A percentile compares a stretch with the other conserved stretches of the same genome.
Conservation (phyloP, 2,888 invertebrate species). For the Mesochorus sp. region DNA sequence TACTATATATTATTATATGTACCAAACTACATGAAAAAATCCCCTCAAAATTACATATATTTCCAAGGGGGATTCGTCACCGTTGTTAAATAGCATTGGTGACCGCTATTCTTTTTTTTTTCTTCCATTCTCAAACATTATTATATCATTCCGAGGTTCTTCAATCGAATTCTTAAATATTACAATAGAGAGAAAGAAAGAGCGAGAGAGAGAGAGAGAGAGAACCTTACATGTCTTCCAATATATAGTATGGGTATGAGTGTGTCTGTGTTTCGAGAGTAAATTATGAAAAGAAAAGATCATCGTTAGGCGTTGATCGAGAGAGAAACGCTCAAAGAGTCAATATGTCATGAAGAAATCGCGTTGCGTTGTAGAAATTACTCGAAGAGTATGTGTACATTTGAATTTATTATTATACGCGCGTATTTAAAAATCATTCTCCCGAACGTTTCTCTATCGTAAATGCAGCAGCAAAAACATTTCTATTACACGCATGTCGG, state of each 20-base stretch:
- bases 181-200: slow-evolving; percentile 43
- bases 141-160: not conserved
- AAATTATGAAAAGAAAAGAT: slow-evolving; percentile 56
- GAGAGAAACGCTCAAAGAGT: slow-evolving; percentile 55
- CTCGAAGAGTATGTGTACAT: slow-evolving; percentile 33
- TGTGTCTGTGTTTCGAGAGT: slow-evolving; percentile 35
- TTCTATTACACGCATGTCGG: slow-evolving; percentile 39
- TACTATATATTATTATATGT: slow-evolving; percentile 49
- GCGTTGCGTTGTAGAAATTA: slow-evolving; percentile 21
- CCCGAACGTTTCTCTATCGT: slow-evolving; percentile 31
- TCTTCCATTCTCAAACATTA: slow-evolving; percentile 12
- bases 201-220: slow-evolving; percentile 46
- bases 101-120: slow-evolving; percentile 14
- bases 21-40: slow-evolving; percentile 47
- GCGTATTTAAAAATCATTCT: slow-evolving; percentile 32
- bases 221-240: slow-evolving; percentile 55
- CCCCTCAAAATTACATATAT: slow-evolving; percentile 23
- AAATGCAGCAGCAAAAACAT: slow-evolving; percentile 24
- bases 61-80: not conserved
- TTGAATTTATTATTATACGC: slow-evolving; percentile 29
- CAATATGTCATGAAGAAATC: slow-evolving; percentile 47
- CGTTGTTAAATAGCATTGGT: not conserved
- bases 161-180: slow-evolving; percentile 2
- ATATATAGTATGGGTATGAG: slow-evolving; percentile 30
- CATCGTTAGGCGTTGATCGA: slow-evolving; percentile 56